Evolutionary conservation across 2,888 invertebrate genomes (phyloP).

Genomic region (Margaritifera margaritifera): DNA sequence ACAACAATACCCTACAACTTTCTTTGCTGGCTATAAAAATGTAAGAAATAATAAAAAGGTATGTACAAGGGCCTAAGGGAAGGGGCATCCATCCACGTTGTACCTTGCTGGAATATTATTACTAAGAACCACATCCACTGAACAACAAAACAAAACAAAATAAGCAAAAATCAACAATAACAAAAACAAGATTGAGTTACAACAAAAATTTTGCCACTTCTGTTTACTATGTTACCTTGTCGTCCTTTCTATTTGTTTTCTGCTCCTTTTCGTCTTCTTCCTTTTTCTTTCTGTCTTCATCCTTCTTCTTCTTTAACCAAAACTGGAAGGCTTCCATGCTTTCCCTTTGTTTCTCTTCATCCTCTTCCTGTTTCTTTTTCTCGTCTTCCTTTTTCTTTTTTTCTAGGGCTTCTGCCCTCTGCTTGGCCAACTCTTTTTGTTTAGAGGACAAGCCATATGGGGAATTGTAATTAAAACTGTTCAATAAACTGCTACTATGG

Average conservation of each 20-base stretch:
- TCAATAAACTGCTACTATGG: slow-evolving; percentile 22
- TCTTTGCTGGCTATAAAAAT: too few relatives aligned
- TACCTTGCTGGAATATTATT: too few relatives aligned
- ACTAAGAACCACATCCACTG: too few relatives aligned
- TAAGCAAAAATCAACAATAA: too few relatives aligned
- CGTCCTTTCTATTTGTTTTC: slow-evolving; percentile 39
- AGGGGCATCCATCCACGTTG: too few relatives aligned
- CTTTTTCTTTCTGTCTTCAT: slow-evolving; percentile 36
- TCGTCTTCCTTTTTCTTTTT: slow-evolving; percentile 52
- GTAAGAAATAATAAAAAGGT: too few relatives aligned
- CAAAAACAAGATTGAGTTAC: too few relatives aligned
- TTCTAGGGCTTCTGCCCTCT: slow-evolving; percentile 50
- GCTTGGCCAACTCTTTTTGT: slow-evolving; percentile 51
- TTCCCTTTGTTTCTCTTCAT: slow-evolving; percentile 49
- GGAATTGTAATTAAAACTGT: slow-evolving; percentile 60
- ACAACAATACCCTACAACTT: too few relatives aligned
- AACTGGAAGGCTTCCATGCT: slow-evolving; percentile 59
- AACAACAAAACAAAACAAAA: too few relatives aligned
- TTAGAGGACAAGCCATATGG: slow-evolving; percentile 64
- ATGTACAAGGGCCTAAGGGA: too few relatives aligned
- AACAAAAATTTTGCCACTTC: too few relatives aligned
- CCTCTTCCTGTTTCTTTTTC: slow-evolving; percentile 47
- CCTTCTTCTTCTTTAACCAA: slow-evolving; percentile 57
- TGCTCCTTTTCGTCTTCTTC: slow-evolving; percentile 42
- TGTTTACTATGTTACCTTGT: slow-evolving; percentile 49